These are phyloP conservation scores for Acrobasis consociella DNA, from an alignment of 2,888 invertebrate species.

Conservation along the genomic window DNA sequence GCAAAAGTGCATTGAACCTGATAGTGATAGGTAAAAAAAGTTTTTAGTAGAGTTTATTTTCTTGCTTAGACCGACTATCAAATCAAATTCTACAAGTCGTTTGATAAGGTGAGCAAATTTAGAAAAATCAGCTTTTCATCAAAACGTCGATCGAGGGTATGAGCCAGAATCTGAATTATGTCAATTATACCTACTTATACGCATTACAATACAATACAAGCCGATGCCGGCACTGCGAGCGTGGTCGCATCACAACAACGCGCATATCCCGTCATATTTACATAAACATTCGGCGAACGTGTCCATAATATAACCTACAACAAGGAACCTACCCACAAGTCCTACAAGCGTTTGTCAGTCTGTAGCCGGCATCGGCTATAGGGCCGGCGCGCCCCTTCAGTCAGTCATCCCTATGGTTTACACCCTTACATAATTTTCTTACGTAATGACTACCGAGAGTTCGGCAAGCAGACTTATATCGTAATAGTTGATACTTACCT, in stretches of 20 bases:
- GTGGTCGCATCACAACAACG: neutral
- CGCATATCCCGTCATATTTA: neutral
- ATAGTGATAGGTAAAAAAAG: too few species aligned
- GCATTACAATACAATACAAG: neutral
- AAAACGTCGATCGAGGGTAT: too few species aligned
- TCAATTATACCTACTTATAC: too few species aligned
- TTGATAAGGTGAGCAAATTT: too few species aligned
- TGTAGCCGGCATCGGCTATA: slow-evolving; percentile 14
- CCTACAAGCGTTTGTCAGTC: neutral
- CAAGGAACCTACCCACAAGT: neutral
- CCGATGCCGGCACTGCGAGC: neutral
- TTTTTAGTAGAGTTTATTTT: too few species aligned
- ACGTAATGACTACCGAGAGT: slow-evolving; percentile 66
- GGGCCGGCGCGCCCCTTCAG: slow-evolving; percentile 27
- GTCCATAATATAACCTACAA: neutral
- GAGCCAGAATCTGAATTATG: too few species aligned
- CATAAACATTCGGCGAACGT: neutral
- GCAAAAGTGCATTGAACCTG: too few species aligned
- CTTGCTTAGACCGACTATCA: too few species aligned
- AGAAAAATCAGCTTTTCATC: too few species aligned
- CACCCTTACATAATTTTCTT: slow-evolving; percentile 65
- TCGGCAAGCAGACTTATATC: slow-evolving; percentile 18
- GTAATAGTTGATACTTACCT: neutral
- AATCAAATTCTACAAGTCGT: too few species aligned
- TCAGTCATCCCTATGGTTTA: slow-evolving; percentile 46